Evolutionary conservation across 2,888 invertebrate genomes (phyloP).

Genomic region (Augiades crinisus): DNA sequence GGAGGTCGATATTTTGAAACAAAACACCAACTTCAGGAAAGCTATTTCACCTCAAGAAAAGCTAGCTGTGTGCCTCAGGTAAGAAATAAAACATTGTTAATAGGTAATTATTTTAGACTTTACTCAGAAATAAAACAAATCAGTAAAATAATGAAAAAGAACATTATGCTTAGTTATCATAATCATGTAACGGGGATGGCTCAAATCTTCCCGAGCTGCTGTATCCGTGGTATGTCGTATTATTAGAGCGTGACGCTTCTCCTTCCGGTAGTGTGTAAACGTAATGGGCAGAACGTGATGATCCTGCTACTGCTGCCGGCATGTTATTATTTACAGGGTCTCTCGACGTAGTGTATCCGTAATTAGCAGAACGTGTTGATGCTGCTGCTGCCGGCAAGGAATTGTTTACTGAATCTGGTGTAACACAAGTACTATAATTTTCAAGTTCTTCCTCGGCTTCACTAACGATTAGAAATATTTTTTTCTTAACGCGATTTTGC

Average conservation of each 20-base stretch:
- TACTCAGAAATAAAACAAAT: background rate
- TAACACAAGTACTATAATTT: no score
- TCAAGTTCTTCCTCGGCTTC: no score
- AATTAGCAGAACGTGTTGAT: no score
- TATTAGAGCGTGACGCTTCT: background rate
- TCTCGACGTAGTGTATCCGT: no score
- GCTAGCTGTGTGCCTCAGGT: slow-evolving; percentile 2
- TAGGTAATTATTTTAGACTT: slow-evolving; percentile 1
- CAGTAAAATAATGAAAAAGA: background rate
- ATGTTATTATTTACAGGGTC: no score
- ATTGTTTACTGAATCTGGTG: no score
- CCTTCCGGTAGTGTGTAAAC: no score
- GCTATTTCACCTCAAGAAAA: slow-evolving; percentile 1
- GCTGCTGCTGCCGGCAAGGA: no score
- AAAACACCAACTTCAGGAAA: background rate
- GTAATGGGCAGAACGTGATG: no score
- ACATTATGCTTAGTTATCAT: background rate
- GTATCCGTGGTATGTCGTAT: slow-evolving; percentile 1
- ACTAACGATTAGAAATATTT: no score
- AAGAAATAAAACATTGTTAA: slow-evolving; percentile 1
- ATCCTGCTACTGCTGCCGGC: no score
- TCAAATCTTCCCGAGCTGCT: background rate
- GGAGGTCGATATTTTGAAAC: background rate
- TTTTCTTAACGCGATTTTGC: no score
- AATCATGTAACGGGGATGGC: slow-evolving; percentile 3